Percentiles rank a stretch among this genome's conserved stretches.
phyloP scores from a whole-genome alignment of 2,888 invertebrate genomes.

The Amphipyra berbera region DNA sequence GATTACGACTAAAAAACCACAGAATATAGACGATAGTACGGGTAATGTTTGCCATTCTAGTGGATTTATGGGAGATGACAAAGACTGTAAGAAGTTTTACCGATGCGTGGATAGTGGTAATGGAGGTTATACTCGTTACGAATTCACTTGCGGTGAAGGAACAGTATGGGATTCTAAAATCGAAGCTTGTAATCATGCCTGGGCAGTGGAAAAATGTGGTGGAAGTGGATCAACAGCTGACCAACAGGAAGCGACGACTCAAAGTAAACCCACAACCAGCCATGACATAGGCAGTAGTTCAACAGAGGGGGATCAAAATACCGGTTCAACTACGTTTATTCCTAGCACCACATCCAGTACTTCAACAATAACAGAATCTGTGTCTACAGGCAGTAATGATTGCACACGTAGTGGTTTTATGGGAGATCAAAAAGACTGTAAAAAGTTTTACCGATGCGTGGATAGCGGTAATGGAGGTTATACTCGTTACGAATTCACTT shows the following conservation, averaged over 20 bases:
- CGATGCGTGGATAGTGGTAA: conserved; percentile 90
- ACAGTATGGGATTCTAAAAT: conserved; percentile 90
- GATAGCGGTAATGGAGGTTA: conserved; percentile 80
- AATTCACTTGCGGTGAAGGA: conserved; percentile 90
- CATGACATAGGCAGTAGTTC: conserved; percentile 18
- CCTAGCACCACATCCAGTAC: conserved; percentile 17
- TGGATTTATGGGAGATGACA: conserved; percentile 89
- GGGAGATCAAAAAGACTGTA: conserved; percentile 88
- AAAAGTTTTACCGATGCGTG: conserved; percentile 92
- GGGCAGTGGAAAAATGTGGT: conserved; percentile 80
- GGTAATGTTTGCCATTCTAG: conserved; percentile 73
- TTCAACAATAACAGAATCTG: conserved; percentile 26
- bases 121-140: conserved; percentile 83
- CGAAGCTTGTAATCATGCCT: conserved; percentile 90
- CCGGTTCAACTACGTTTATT: conserved; percentile 4
- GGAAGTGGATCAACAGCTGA: conserved; percentile 14
- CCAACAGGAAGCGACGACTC: conserved; percentile 26
- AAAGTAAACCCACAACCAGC: conserved; percentile 19
- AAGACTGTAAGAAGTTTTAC: conserved; percentile 92
- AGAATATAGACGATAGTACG: conserved; percentile 22
- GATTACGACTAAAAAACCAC: conserved; percentile 41
- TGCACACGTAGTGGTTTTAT: conserved; percentile 90
- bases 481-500: conserved; percentile 88
- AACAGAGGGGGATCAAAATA: conserved; percentile 16
- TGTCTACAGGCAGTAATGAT: conserved; percentile 37